Percentiles rank a stretch among this genome's conserved stretches.
phyloP scores from a whole-genome alignment of 2,888 invertebrate species.

The Ceratothoa steindachneri region DNA sequence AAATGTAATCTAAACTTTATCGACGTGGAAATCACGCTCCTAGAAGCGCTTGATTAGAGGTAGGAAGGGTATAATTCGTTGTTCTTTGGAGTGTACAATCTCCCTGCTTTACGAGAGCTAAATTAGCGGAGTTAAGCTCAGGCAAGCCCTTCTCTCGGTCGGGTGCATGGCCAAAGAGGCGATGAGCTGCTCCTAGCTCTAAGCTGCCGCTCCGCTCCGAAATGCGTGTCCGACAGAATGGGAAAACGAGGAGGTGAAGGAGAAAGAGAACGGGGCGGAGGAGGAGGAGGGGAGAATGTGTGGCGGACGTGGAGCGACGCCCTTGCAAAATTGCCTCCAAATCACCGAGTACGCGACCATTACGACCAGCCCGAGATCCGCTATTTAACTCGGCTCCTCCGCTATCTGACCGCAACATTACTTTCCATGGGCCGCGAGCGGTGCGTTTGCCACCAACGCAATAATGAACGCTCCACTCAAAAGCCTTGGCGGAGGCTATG shows the following conservation, averaged over 20 bases:
- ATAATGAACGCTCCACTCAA: conserved; percentile 8
- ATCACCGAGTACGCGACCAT: conserved; percentile 3
- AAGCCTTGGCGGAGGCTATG: background rate
- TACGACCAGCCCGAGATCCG: conserved; percentile 6
- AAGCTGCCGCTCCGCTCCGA: no score
- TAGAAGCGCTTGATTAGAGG: background rate
- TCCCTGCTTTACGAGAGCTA: background rate
- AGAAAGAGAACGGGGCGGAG: background rate
- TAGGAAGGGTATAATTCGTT: background rate
- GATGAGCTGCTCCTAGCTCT: background rate
- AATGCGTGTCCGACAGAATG: no score
- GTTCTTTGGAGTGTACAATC: background rate
- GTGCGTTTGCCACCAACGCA: background rate
- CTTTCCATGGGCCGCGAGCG: conserved; percentile 4
- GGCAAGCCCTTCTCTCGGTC: background rate
- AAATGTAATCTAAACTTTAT: background rate
- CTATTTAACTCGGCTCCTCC: conserved; percentile 8
- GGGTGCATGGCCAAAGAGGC: background rate
- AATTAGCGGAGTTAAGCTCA: background rate
- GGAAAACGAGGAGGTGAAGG: background rate
- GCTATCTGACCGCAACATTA: conserved; percentile 8
- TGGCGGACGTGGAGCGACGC: background rate
- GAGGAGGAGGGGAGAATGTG: background rate
- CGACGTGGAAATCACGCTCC: background rate
- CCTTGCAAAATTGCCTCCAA: conserved; percentile 8